Evolutionary conservation across 2,797 vertebrate species (phyloP).

Genomic region (Anguilla pacifica): DNA sequence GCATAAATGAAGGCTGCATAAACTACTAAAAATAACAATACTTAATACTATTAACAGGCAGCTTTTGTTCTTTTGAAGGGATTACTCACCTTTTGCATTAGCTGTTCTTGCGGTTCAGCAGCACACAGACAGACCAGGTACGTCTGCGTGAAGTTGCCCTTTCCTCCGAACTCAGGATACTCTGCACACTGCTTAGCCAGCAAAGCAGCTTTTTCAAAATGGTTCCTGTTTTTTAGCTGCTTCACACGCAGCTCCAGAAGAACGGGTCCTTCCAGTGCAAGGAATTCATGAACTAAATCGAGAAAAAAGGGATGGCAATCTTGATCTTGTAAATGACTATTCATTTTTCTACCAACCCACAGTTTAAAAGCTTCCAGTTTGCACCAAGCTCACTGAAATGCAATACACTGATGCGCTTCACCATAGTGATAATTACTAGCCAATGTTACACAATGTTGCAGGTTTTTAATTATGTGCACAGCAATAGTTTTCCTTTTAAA

Average conservation of each 20-base stretch:
- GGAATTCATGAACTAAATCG: slow-evolving; percentile 83
- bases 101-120: slow-evolving; percentile 81
- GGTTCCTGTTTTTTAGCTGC: slow-evolving; percentile 87
- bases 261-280: slow-evolving; percentile 82
- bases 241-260: slow-evolving; percentile 93
- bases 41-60: too few relatives aligned
- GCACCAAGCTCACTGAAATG: neutral
- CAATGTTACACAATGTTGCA: too few relatives aligned
- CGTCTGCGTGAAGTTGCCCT: slow-evolving; percentile 89
- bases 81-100: slow-evolving; percentile 88
- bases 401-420: too few relatives aligned
- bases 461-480: too few relatives aligned
- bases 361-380: neutral
- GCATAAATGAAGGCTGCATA: neutral
- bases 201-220: slow-evolving; percentile 78
- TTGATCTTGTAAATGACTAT: neutral
- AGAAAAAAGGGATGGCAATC: slow-evolving; percentile 44
- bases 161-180: slow-evolving; percentile 76
- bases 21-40: neutral
- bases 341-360: neutral
- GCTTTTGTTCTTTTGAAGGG: neutral
- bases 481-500: too few relatives aligned
- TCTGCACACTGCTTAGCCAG: slow-evolving; percentile 88
- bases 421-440: too few relatives aligned
- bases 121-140: slow-evolving; percentile 91